A percentile compares a stretch with the other conserved stretches of the same genome.
phyloP scores from a whole-genome alignment of 1,140 invertebrate genomes.

The Nixonia krombeini region DNA sequence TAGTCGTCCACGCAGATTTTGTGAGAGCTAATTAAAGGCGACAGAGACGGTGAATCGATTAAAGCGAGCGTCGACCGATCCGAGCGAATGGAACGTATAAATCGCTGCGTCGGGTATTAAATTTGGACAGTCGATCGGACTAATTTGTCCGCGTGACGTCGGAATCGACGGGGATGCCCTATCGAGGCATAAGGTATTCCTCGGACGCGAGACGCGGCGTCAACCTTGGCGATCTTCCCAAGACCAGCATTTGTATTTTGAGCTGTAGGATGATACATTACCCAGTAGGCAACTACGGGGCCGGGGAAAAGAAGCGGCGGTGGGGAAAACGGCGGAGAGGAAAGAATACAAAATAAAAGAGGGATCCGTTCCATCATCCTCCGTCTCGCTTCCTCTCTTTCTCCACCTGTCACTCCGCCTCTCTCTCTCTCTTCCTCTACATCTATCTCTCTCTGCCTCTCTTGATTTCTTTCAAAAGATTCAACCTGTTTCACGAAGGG shows the following conservation, averaged over 20 bases:
- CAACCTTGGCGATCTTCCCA: not conserved
- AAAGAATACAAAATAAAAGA: constrained; percentile 21
- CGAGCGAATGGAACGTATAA: too few species aligned
- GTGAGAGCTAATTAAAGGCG: too few species aligned
- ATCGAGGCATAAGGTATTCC: constrained; percentile 12
- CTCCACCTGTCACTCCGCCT: too few species aligned
- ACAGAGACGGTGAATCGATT: too few species aligned
- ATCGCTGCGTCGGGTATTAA: too few species aligned
- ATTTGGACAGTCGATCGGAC: constrained; percentile 6
- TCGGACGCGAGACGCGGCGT: not conserved
- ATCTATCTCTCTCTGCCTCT: constrained; percentile 23
- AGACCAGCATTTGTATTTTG: not conserved
- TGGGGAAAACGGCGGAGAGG: constrained; percentile 4
- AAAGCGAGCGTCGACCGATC: too few species aligned
- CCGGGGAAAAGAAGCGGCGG: constrained; percentile 12
- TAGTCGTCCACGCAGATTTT: too few species aligned
- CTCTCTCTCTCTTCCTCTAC: too few species aligned
- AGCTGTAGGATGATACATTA: constrained; percentile 22
- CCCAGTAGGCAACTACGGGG: not conserved
- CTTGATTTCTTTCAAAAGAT: constrained; percentile 23
- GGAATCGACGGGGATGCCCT: constrained; percentile 1
- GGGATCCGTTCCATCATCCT: constrained; percentile 27
- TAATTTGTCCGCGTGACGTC: constrained; percentile 11
- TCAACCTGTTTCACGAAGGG: constrained; percentile 12
- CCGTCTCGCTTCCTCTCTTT: constrained; percentile 16